Evolutionary conservation across 2,113 vertebrate genomes (phyloP).

Genomic region (Gymnobelideus leadbeateri): DNA sequence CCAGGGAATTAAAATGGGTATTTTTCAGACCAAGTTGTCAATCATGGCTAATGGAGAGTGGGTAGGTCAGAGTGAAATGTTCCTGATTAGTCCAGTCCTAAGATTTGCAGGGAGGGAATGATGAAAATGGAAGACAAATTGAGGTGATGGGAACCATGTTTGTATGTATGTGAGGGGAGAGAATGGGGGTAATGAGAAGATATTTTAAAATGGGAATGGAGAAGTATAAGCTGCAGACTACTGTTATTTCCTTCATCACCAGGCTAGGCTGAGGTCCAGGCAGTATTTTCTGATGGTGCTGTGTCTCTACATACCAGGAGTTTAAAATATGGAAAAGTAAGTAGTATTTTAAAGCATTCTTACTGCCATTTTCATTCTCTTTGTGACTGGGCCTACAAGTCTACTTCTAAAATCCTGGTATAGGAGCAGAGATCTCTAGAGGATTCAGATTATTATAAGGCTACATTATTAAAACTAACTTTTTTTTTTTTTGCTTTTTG

Average conservation of each 20-base stretch:
- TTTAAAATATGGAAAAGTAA: constrained; percentile 97
- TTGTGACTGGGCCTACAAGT: not conserved
- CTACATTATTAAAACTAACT: not conserved
- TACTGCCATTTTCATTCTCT: not conserved
- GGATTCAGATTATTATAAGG: not conserved
- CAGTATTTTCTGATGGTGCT: constrained; percentile 95
- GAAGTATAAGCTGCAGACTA: not conserved
- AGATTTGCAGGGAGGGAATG: not conserved
- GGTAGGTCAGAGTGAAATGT: not conserved
- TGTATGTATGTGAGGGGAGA: not conserved
- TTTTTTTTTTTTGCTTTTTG: not conserved
- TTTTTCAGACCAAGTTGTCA: not conserved
- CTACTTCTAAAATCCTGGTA: not conserved
- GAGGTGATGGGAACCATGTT: not conserved
- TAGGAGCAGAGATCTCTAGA: not conserved
- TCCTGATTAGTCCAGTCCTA: fast-evolving
- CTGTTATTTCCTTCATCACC: constrained; percentile 80
- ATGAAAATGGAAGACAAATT: not conserved
- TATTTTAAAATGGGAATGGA: not conserved
- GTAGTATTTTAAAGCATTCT: not conserved
- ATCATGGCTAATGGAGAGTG: not conserved
- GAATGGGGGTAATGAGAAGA: not conserved
- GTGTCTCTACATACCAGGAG: constrained; percentile 96
- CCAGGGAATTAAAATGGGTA: not conserved
- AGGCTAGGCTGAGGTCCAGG: constrained; percentile 95